These are phyloP conservation scores for Bellardia bayeri DNA, from an alignment of 2,888 invertebrate species.

Conservation along the genomic window DNA sequence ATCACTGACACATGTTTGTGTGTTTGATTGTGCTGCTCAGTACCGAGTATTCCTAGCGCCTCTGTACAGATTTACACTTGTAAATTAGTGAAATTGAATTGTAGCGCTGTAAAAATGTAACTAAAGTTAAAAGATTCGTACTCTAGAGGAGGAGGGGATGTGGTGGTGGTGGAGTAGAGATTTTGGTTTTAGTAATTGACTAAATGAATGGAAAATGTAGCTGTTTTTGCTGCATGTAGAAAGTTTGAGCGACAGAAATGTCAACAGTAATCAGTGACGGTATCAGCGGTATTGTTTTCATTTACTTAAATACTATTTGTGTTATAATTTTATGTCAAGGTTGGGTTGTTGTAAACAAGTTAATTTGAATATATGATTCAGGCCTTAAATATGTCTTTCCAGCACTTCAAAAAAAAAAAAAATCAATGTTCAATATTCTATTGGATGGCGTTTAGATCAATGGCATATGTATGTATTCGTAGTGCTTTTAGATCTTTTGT, in stretches of 20 bases:
- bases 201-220: constrained; percentile 57
- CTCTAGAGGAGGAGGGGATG: not conserved
- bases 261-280: constrained; percentile 66
- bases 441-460: not conserved
- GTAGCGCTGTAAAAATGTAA: constrained; percentile 30
- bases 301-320: constrained; percentile 10
- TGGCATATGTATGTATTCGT: not conserved
- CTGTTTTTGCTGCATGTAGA: constrained; percentile 22
- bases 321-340: constrained; percentile 21
- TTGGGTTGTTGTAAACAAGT: not conserved
- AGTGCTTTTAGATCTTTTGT: constrained; percentile 1
- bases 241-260: constrained; percentile 65
- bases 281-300: constrained; percentile 52
- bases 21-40: not conserved
- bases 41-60: not conserved
- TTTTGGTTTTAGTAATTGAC: constrained; percentile 36
- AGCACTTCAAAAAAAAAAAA: not conserved
- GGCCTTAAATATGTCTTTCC: not conserved
- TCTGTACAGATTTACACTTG: constrained; percentile 47
- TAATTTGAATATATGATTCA: not conserved
- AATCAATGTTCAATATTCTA: constrained; percentile 8
- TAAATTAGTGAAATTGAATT: constrained; percentile 69
- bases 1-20: constrained; percentile 66
- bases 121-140: not conserved
- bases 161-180: not conserved